Percentiles rank a stretch among this genome's conserved stretches.
phyloP scores from a whole-genome alignment of 1,140 invertebrate genomes.

The Brachionus rotundiformis region DNA sequence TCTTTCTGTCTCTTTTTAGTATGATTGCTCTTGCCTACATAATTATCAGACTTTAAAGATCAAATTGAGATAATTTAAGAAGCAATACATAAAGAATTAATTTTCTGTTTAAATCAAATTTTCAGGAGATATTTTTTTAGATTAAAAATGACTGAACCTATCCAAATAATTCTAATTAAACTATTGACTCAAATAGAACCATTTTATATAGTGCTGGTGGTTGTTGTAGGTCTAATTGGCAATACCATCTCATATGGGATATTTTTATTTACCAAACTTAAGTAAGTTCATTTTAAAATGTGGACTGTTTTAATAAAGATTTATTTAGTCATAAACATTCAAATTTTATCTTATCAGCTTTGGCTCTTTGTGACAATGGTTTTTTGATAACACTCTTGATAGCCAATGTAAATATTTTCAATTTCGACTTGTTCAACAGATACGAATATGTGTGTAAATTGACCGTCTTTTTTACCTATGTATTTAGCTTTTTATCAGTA shows the following conservation, averaged over 20 bases:
- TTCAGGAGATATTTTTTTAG: neutral
- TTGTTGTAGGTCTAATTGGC: conserved; percentile 23
- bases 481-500: conserved; percentile 32
- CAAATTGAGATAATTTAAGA: neutral
- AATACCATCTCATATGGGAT: neutral
- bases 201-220: neutral
- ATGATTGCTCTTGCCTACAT: neutral
- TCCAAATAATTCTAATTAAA: neutral
- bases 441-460: conserved; percentile 6
- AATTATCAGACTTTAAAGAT: neutral
- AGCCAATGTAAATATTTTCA: neutral
- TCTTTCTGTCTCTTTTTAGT: neutral
- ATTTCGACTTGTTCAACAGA: neutral
- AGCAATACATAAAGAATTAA: neutral
- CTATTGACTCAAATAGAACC: neutral
- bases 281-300: neutral
- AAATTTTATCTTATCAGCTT: conserved; percentile 26
- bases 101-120: neutral
- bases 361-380: conserved; percentile 27
- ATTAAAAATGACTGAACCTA: neutral
- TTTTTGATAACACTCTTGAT: conserved; percentile 23
- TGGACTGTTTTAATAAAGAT: neutral
- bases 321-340: neutral
- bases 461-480: conserved; percentile 20
- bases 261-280: conserved; percentile 23